These are phyloP conservation scores for Phengaris alcon DNA, from an alignment of 2,888 invertebrate species.

Conservation along the genomic window DNA sequence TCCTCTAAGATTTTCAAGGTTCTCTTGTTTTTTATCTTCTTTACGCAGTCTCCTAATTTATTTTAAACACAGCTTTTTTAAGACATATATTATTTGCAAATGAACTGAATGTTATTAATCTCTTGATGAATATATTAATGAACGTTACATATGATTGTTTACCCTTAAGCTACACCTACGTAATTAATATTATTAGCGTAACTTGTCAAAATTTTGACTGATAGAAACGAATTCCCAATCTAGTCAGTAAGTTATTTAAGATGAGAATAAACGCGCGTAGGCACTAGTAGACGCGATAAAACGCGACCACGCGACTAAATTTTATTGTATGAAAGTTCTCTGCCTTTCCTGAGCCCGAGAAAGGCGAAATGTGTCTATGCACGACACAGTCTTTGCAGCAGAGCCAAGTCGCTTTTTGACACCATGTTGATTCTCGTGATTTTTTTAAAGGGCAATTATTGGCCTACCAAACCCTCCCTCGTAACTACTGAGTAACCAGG, in stretches of 20 bases:
- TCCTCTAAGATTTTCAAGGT: not conserved
- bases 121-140: not conserved
- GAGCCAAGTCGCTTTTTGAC: no score
- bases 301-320: not conserved
- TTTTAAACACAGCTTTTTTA: no score
- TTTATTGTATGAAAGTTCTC: not conserved
- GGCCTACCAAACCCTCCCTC: no score
- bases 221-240: conserved; percentile 50
- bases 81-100: not conserved
- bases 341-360: not conserved
- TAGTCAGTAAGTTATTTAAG: conserved; percentile 48
- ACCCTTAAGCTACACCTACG: not conserved
- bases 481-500: no score
- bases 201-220: conserved; percentile 44
- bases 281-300: not conserved
- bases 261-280: not conserved
- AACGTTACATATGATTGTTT: not conserved
- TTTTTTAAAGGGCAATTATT: no score
- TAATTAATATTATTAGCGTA: conserved; percentile 24
- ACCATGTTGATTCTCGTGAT: no score
- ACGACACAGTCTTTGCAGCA: no score
- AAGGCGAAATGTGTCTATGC: not conserved
- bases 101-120: not conserved
- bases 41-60: no score
- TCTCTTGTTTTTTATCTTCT: no score